These are phyloP conservation scores for Hippocampus abdominalis DNA, from an alignment of 2,113 vertebrate species.

Conservation along the genomic window DNA sequence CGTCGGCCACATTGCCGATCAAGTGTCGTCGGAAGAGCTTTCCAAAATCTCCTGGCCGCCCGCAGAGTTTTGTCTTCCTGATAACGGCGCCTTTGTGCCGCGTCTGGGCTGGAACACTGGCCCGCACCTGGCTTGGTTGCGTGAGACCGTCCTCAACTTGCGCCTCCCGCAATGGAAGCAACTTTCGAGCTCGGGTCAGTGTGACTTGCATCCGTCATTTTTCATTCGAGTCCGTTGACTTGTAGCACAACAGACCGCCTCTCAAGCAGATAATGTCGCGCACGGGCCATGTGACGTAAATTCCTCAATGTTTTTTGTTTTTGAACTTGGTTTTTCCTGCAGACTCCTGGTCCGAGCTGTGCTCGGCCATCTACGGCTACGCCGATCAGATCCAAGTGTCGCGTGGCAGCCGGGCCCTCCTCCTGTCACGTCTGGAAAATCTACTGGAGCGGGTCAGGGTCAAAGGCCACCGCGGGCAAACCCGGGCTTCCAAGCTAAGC, in stretches of 20 bases:
- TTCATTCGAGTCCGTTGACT: too few species aligned
- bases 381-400: slow-evolving; percentile 79
- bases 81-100: slow-evolving; percentile 75
- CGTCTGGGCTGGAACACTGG: slow-evolving; percentile 82
- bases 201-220: too few species aligned
- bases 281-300: too few species aligned
- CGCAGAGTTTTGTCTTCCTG: slow-evolving; percentile 76
- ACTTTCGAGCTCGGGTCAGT: slow-evolving; percentile 71
- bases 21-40: slow-evolving; percentile 76
- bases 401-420: slow-evolving; percentile 73
- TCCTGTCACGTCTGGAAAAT: slow-evolving; percentile 85
- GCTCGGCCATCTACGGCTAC: slow-evolving; percentile 77
- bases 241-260: too few species aligned
- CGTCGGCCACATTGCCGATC: slow-evolving; percentile 77
- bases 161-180: slow-evolving; percentile 84
- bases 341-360: slow-evolving; percentile 85
- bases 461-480: neutral
- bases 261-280: too few species aligned
- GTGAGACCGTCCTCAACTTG: slow-evolving; percentile 79
- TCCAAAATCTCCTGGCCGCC: slow-evolving; percentile 86
- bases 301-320: too few species aligned
- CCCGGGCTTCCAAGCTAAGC: neutral
- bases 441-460: slow-evolving; percentile 74
- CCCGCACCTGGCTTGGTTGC: slow-evolving; percentile 83
- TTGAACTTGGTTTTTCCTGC: neutral